phyloP scores from a whole-genome alignment of 1,140 invertebrate species.

The Onthophagus taurus region DNA sequence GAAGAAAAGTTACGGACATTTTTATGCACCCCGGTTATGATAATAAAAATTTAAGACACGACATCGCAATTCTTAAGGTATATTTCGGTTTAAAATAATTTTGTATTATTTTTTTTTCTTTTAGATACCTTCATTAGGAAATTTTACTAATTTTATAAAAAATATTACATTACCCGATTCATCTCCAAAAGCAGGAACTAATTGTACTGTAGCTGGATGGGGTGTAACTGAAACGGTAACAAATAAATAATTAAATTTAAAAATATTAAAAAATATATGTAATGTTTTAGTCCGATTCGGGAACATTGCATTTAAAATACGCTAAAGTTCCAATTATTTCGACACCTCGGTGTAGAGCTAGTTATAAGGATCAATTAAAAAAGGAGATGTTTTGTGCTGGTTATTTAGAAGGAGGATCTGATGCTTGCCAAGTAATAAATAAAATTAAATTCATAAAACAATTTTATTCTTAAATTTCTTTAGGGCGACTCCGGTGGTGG shows the following conservation, averaged over 20 bases:
- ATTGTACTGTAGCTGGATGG: slow-evolving; percentile 2
- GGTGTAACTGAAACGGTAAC: no score
- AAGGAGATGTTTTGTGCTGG: slow-evolving; percentile 38
- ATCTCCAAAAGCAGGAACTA: no score
- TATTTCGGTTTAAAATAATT: neutral
- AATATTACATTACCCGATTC: neutral
- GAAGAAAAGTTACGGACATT: neutral
- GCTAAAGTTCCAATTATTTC: slow-evolving; percentile 1
- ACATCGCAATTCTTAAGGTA: slow-evolving; percentile 5
- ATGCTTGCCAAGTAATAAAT: slow-evolving; percentile 58
- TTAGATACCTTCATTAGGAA: no score
- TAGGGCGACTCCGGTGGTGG: slow-evolving; percentile 11
- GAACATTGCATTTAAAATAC: no score
- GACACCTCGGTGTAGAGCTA: neutral
- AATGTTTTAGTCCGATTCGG: no score
- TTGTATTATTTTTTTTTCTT: no score
- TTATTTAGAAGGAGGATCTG: slow-evolving; percentile 46
- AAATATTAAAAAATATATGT: no score
- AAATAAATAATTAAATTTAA: no score
- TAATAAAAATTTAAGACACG: neutral
- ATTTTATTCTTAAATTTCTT: no score
- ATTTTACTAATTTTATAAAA: no score
- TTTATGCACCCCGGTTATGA: neutral
- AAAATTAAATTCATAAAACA: no score
- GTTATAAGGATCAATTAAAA: slow-evolving; percentile 7